These are phyloP conservation scores for Menura novaehollandiae DNA, from an alignment of 2,113 vertebrate genomes.

Conservation along the genomic window DNA sequence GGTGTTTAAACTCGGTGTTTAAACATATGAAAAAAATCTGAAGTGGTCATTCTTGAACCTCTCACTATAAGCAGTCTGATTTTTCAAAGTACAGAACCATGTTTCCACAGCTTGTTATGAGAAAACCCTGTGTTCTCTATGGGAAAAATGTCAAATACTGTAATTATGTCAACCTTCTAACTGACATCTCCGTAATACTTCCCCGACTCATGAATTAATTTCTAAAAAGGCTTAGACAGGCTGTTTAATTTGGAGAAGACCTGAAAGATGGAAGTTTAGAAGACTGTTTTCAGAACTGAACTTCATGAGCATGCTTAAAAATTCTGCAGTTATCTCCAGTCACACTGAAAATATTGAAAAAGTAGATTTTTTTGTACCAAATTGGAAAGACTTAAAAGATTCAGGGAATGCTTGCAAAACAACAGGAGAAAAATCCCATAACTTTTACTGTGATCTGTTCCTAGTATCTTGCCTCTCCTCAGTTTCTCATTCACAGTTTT, in stretches of 20 bases:
- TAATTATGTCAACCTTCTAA: constrained; percentile 24
- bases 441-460: not conserved
- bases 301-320: not conserved
- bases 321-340: not conserved
- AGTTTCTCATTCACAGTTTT: not conserved
- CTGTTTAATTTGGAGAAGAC: not conserved
- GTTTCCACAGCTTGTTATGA: not conserved
- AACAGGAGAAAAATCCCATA: not conserved
- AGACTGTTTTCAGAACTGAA: not conserved
- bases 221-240: constrained; percentile 20
- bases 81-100: not conserved
- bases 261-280: not conserved
- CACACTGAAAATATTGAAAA: not conserved
- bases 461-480: not conserved
- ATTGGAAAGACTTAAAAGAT: not conserved
- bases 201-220: not conserved
- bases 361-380: not conserved
- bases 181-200: constrained; percentile 18
- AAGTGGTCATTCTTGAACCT: not conserved
- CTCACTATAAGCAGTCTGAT: not conserved
- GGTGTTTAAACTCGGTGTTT: not conserved
- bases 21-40: not conserved
- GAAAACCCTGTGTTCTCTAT: not conserved
- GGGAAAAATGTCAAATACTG: constrained; percentile 12
- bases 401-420: not conserved